Conservation (phyloP, 2,888 invertebrate species). For the Thysanoteuthis rhombus region DNA sequence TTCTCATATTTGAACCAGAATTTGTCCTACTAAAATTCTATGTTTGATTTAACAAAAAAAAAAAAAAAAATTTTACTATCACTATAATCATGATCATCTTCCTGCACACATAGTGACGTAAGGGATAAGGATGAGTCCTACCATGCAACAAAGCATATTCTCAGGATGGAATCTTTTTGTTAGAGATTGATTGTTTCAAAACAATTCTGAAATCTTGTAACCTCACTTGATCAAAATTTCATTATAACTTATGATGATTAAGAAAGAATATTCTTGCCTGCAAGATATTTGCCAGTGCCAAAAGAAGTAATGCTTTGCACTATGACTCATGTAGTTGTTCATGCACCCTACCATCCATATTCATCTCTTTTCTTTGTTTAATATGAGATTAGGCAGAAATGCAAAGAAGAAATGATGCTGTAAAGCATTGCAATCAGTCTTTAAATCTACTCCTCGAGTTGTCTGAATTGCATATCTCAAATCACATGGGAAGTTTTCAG, state of each 20-base stretch:
- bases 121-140: not conserved
- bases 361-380: not conserved
- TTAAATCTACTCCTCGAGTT: not conserved
- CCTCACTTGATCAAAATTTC: not conserved
- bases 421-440: not conserved
- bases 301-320: not conserved
- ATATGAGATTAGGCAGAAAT: not conserved
- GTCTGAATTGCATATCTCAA: not conserved
- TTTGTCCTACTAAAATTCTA: not conserved
- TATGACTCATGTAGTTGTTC: conserved; percentile 12
- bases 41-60: too few species aligned
- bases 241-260: not conserved
- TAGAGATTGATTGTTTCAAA: not conserved
- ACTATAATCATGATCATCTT: not conserved
- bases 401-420: not conserved
- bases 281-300: not conserved
- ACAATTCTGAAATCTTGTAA: not conserved
- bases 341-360: not conserved
- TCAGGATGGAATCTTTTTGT: not conserved
- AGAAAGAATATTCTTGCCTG: not conserved
- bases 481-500: not conserved
- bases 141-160: not conserved
- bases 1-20: not conserved
- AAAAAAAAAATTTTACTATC: not conserved
- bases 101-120: not conserved